A percentile compares a stretch with the other conserved stretches of the same genome.
Conservation (phyloP, 2,888 invertebrate species). For the Coecobrya sp. region DNA sequence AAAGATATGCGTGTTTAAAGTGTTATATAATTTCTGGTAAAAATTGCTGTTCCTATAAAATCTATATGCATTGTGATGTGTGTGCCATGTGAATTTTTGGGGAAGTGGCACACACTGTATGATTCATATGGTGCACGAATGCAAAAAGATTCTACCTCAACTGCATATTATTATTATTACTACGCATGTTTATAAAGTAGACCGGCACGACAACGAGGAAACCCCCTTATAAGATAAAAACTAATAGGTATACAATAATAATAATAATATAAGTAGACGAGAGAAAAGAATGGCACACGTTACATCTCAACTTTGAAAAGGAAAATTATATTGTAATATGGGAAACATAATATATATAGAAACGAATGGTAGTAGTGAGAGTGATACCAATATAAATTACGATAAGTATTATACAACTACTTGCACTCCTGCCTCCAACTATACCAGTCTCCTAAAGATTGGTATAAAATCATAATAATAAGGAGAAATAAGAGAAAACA, state of each 20-base stretch:
- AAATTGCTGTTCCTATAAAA: slow-evolving; percentile 46
- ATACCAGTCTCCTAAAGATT: slow-evolving; percentile 44
- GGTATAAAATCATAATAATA: slow-evolving; percentile 75
- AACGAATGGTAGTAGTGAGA: slow-evolving; percentile 20
- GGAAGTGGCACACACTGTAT: slow-evolving; percentile 42
- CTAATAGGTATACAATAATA: slow-evolving; percentile 67
- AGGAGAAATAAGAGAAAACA: slow-evolving; percentile 76
- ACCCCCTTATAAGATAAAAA: slow-evolving; percentile 70
- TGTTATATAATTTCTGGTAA: slow-evolving; percentile 51
- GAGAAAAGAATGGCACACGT: slow-evolving; percentile 67
- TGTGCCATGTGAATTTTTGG: slow-evolving; percentile 41
- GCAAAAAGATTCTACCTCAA: slow-evolving; percentile 71
- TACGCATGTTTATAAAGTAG: slow-evolving; percentile 20
- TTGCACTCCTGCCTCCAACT: slow-evolving; percentile 52
- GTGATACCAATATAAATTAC: slow-evolving; percentile 71
- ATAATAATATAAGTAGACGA: slow-evolving; percentile 50
- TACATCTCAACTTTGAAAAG: slow-evolving; percentile 39
- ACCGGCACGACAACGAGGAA: slow-evolving; percentile 64
- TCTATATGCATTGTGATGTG: slow-evolving; percentile 3
- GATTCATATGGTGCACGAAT: slow-evolving; percentile 55
- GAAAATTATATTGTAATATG: slow-evolving; percentile 30
- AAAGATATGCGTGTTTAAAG: slow-evolving; percentile 74
- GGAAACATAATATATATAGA: slow-evolving; percentile 18
- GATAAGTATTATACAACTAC: slow-evolving; percentile 61
- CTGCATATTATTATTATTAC: slow-evolving; percentile 29